Base-by-base conservation (phyloP, 1,140 invertebrate genomes). In the Archivesica marissinica region DNA sequence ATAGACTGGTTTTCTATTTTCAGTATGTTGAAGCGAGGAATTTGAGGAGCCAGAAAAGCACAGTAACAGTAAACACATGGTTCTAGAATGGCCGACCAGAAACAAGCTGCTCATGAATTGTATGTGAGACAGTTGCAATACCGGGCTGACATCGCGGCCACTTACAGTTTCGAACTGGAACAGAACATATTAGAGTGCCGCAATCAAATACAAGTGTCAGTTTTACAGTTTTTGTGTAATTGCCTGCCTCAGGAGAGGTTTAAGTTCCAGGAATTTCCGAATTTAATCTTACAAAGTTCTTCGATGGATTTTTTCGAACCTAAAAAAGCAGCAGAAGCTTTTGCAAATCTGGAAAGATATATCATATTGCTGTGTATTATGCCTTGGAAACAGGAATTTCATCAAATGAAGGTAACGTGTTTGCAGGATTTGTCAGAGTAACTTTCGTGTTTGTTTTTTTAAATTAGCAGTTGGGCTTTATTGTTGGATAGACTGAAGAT, bases 351-450 rank as follows among this genome's bases (percentile, higher is more conserved):
- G 28, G 89, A 90, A 64, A 87, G 79, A 54, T 90, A 90, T 81
- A 68, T 90, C 11, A 54, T 86, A 15, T 72, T 87, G 0, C 54
- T 90, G 54, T 86, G 84, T 47, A 56, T 59, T 15, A 87, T 87
- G 76, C 89, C 89, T 20, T 90, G 89, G 89, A 90, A 90, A 72
- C 78, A 80, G 17, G 89, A 90, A 64, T 90, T 87, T 68, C 70
- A 75, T 28, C 78, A 68, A 70, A 68, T 90, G 23, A 89, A 90
- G 86, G 89, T 90, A 50, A 59, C 52, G 17, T 41, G 2, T 38
- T 2, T n/a, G n/a, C 47, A 50, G n/a, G n/a, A 50, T 13, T 50
- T 50, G 47, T 13, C 13, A 50, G 47, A 13, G 13, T 13, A 11
- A 64, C n/a, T n/a, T n/a, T n/a, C n/a, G 20, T 25, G 61, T 66